These are phyloP conservation scores for Protophormia terraenovae DNA, from an alignment of 2,888 invertebrate genomes.

Conservation along the genomic window DNA sequence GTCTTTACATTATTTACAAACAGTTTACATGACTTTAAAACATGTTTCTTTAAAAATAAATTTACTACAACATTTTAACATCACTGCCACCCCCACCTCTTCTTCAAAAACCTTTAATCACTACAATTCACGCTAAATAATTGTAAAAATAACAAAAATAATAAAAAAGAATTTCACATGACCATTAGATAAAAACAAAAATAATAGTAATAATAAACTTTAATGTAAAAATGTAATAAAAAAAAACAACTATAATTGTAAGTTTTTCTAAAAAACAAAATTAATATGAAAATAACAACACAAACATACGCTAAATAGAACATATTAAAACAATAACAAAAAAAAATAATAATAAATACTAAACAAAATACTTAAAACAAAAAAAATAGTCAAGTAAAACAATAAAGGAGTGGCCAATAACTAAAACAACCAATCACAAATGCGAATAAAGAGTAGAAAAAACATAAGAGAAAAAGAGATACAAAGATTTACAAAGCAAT, in stretches of 20 bases:
- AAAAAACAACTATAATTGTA: conserved; percentile 7
- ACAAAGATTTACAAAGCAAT: background rate
- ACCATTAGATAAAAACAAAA: conserved; percentile 12
- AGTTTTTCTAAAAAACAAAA: conserved; percentile 23
- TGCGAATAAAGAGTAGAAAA: background rate
- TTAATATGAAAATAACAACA: conserved; percentile 6
- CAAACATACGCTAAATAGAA: background rate
- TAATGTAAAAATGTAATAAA: conserved; percentile 43
- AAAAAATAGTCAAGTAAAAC: conserved; percentile 57
- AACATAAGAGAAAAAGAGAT: conserved; percentile 32
- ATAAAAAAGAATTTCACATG: conserved; percentile 34
- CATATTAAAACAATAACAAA: conserved; percentile 11
- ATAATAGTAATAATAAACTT: conserved; percentile 45
- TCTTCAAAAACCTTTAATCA: conserved; percentile 28
- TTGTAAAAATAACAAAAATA: conserved; percentile 21
- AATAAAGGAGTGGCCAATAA: conserved; percentile 69
- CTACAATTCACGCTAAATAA: conserved; percentile 61
- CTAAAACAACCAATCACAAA: conserved; percentile 68
- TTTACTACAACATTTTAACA: background rate
- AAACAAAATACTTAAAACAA: background rate
- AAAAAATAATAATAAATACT: background rate
- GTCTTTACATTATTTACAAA: background rate
- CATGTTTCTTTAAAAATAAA: conserved; percentile 4
- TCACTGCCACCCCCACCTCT: background rate
- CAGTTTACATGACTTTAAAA: conserved; percentile 8